Conservation (phyloP, 2,888 invertebrate genomes). For the Caenorhabditis parvicauda region DNA sequence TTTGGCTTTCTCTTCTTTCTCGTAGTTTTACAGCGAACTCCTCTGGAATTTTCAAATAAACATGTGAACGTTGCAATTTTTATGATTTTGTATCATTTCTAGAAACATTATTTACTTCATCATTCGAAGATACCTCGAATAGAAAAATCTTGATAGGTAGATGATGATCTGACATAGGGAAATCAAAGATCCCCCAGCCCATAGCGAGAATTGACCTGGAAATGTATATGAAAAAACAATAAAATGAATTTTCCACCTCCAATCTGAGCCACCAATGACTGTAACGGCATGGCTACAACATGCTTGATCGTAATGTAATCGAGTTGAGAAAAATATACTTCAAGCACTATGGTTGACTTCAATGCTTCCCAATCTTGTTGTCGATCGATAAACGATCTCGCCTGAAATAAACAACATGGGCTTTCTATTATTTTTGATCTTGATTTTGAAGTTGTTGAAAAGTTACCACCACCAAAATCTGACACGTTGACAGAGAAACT, state of each 20-base stretch:
- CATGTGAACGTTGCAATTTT: background rate
- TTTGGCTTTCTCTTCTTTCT: conserved; percentile 7
- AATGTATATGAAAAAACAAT: background rate
- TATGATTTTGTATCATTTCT: background rate
- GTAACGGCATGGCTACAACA: conserved; percentile 48
- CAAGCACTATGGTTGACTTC: conserved; percentile 41
- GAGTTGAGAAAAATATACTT: conserved; percentile 39
- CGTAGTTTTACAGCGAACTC: conserved; percentile 1
- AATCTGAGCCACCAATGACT: conserved; percentile 53
- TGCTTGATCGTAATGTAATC: conserved; percentile 57
- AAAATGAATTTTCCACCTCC: conserved; percentile 38
- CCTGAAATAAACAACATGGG: too few species aligned
- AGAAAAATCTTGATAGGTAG: conserved; percentile 28
- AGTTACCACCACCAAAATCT: background rate
- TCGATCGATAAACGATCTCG: conserved; percentile 7
- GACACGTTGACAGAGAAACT: conserved; percentile 2
- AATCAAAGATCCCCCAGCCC: conserved; percentile 54
- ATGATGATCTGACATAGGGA: conserved; percentile 51
- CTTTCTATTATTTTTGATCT: background rate
- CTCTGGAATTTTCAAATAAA: background rate
- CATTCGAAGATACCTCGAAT: conserved; percentile 18
- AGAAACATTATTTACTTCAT: conserved; percentile 4
- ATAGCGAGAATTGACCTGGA: conserved; percentile 58
- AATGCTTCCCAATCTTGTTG: conserved; percentile 30
- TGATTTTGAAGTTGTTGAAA: background rate